A percentile compares a stretch with the other conserved stretches of the same genome.
Evolutionary conservation across 2,888 invertebrate species (phyloP).

Genomic region (Drosophila prolongata): DNA sequence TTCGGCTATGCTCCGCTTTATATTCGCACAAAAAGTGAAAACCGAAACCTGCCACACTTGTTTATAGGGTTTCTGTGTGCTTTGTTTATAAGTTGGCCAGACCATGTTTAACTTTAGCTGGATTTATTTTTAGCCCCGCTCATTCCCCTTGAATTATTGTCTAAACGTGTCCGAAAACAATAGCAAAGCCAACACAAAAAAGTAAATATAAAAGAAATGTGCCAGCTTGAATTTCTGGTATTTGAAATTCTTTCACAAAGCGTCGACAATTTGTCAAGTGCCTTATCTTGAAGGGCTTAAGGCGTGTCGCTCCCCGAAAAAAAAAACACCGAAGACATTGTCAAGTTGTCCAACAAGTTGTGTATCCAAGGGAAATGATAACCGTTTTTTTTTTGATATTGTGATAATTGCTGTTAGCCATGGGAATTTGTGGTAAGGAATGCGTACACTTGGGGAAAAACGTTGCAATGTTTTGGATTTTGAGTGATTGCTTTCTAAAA

Average conservation of each 20-base stretch:
- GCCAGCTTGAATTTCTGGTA: conserved; percentile 1
- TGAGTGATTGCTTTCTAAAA: too few relatives aligned
- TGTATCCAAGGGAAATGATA: conserved; percentile 29
- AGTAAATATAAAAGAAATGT: conserved; percentile 16
- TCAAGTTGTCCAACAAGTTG: conserved; percentile 59
- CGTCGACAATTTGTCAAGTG: conserved; percentile 6
- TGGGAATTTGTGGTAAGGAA: conserved; percentile 5
- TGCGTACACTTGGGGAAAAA: not conserved
- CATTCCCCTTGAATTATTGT: conserved; percentile 64
- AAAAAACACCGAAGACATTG: conserved; percentile 8
- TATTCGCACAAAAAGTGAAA: conserved; percentile 13
- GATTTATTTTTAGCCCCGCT: conserved; percentile 64
- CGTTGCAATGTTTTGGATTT: too few relatives aligned
- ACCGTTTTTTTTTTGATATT: conserved; percentile 1
- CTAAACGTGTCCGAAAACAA: conserved; percentile 58
- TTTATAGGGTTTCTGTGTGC: conserved; percentile 32
- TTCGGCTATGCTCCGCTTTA: conserved; percentile 11
- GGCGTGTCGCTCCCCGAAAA: conserved; percentile 13
- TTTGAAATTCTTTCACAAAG: conserved; percentile 18
- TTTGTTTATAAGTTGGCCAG: conserved; percentile 37
- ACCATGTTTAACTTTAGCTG: conserved; percentile 42
- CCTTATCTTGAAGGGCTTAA: conserved; percentile 30
- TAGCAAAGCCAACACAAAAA: conserved; percentile 24
- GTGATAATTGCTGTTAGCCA: conserved; percentile 30
- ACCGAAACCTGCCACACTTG: conserved; percentile 44